Conservation (phyloP, 2,113 vertebrate genomes). For the Camelus dromedarius region DNA sequence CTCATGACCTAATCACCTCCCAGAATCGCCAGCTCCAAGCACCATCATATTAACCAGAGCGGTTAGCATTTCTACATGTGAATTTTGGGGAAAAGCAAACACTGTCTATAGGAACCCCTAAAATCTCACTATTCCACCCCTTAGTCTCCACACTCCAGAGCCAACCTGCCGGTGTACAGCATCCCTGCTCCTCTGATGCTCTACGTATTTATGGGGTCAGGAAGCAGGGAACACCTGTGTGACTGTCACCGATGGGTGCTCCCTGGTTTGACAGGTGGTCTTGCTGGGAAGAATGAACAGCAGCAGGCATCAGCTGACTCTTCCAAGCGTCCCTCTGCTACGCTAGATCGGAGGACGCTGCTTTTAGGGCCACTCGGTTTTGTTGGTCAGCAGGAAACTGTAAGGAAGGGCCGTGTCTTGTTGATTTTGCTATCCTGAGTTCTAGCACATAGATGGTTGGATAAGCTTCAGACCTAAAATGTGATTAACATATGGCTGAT, state of each 20-base stretch:
- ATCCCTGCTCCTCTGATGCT: no score
- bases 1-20: not conserved
- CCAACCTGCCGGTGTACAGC: fast-evolving
- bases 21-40: not conserved
- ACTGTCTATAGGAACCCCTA: no score
- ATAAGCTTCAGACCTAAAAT: not conserved
- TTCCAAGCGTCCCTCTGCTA: not conserved
- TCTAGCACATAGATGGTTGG: not conserved
- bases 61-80: not conserved
- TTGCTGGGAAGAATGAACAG: not conserved
- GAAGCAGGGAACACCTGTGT: not conserved
- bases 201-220: no score
- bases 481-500: not conserved
- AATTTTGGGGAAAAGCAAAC: not conserved
- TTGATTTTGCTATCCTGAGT: not conserved
- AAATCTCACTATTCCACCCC: not conserved
- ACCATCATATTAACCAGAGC: no score
- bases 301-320: not conserved
- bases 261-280: not conserved
- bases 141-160: fast-evolving
- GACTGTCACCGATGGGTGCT: not conserved
- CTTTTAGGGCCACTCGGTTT: not conserved
- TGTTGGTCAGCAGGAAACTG: not conserved
- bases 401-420: not conserved
- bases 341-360: no score